These are phyloP conservation scores for Cochlearius cochlearius DNA, from an alignment of 2,113 vertebrate species.

Conservation along the genomic window DNA sequence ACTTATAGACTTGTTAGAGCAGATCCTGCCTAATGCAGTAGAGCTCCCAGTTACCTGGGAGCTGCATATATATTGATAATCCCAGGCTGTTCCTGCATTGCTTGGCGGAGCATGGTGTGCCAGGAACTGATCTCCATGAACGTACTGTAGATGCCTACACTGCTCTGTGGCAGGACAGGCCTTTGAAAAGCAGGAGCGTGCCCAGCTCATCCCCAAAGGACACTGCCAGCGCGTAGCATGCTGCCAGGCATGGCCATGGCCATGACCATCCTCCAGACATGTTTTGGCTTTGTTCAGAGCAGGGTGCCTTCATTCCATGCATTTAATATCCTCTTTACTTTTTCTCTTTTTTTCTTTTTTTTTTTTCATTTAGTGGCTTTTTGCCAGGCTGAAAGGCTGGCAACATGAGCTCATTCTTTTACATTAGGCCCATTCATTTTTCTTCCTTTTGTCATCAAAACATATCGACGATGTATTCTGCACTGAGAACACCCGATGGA, in stretches of 20 bases:
- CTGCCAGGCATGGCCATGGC: neutral
- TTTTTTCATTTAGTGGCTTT: neutral
- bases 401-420: neutral
- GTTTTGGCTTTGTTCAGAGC: neutral
- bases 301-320: neutral
- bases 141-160: neutral
- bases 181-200: neutral
- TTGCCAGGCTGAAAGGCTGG: neutral
- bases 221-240: neutral
- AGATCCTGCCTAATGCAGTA: neutral
- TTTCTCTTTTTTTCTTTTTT: neutral
- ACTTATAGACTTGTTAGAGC: neutral
- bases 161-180: neutral
- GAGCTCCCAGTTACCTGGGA: neutral
- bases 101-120: neutral
- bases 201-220: neutral
- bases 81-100: neutral
- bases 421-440: neutral
- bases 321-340: neutral
- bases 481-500: neutral
- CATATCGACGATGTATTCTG: neutral
- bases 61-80: neutral
- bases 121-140: neutral
- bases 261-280: neutral
- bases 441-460: neutral